A percentile compares a stretch with the other conserved stretches of the same genome.
Conservation (phyloP, 1,140 invertebrate genomes). For the Druon quercuslanigerum region DNA sequence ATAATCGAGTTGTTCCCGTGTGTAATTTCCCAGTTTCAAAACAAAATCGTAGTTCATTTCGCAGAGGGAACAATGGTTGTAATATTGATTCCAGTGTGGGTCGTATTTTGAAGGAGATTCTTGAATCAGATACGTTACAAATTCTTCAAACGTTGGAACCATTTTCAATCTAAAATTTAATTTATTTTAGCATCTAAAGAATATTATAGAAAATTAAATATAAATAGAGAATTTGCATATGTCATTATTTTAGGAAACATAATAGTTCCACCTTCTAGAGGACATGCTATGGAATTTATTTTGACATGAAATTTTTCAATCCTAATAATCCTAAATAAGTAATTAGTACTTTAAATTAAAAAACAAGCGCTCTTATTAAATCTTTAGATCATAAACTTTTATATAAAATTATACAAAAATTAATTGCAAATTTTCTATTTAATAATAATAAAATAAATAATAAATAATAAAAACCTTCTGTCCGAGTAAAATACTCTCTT, state of each 20-base stretch:
- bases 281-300: too few species aligned
- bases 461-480: conserved; percentile 58
- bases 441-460: conserved; percentile 17
- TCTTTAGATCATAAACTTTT: too few species aligned
- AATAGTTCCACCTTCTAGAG: too few species aligned
- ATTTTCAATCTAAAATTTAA: conserved; percentile 65
- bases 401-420: too few species aligned
- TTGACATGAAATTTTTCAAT: too few species aligned
- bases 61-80: conserved; percentile 69
- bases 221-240: too few species aligned
- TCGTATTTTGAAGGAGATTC: conserved; percentile 62
- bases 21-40: conserved; percentile 67
- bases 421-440: neutral
- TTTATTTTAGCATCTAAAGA: neutral
- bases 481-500: conserved; percentile 63
- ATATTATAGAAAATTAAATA: neutral
- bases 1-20: conserved; percentile 55
- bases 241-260: too few species aligned
- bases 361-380: too few species aligned
- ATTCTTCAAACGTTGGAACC: conserved; percentile 72
- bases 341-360: too few species aligned
- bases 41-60: conserved; percentile 65
- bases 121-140: conserved; percentile 65
- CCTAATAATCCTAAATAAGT: too few species aligned
- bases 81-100: conserved; percentile 69